These are phyloP conservation scores for Camponotus vicinus DNA, from an alignment of 1,140 invertebrate genomes.

Conservation along the genomic window DNA sequence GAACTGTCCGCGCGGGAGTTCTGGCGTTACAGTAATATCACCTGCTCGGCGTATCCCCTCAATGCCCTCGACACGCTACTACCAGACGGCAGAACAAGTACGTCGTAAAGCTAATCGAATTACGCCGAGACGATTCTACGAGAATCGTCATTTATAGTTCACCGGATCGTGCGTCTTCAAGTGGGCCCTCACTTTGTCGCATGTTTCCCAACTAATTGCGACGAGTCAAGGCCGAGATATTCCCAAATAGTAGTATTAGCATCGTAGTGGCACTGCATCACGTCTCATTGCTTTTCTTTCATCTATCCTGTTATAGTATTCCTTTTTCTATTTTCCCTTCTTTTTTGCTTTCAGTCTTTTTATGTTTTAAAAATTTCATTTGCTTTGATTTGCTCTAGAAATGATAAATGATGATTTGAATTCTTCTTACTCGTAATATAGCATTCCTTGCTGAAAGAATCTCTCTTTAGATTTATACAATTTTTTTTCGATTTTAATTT, in stretches of 20 bases:
- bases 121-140: slow-evolving; percentile 68
- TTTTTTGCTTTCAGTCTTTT: not conserved
- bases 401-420: not conserved
- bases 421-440: not conserved
- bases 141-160: slow-evolving; percentile 64
- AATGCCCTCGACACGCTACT: slow-evolving; percentile 98
- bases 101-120: slow-evolving; percentile 85
- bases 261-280: not conserved
- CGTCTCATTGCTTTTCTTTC: not conserved
- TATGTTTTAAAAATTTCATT: slow-evolving; percentile 1
- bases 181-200: slow-evolving; percentile 66
- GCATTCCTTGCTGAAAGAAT: not conserved
- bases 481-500: not conserved
- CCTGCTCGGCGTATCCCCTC: slow-evolving; percentile 98
- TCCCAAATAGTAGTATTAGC: slow-evolving; percentile 20
- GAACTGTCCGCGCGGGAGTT: slow-evolving; percentile 98
- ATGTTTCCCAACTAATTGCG: slow-evolving; percentile 58
- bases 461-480: not conserved
- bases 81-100: slow-evolving; percentile 97
- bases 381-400: slow-evolving; percentile 1
- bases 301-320: not conserved
- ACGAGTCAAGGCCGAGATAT: slow-evolving; percentile 46
- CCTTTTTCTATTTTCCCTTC: not conserved
- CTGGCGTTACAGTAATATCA: slow-evolving; percentile 99
- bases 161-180: slow-evolving; percentile 32